phyloP scores from a whole-genome alignment of 2,888 invertebrate genomes.

The Euphydryas editha region DNA sequence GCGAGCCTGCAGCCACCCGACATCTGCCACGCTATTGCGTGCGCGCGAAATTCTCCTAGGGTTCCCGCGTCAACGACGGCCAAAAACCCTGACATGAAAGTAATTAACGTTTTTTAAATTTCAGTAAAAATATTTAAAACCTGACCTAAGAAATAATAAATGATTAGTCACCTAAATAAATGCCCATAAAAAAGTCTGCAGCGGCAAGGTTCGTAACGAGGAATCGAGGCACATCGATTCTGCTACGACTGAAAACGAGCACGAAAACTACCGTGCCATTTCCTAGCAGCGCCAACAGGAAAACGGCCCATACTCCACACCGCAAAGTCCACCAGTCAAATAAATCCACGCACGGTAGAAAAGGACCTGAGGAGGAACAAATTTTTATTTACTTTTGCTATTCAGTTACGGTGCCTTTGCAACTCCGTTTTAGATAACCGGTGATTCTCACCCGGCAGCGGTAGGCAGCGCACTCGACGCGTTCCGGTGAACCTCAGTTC shows the following conservation, averaged over 20 bases:
- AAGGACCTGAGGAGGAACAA: conserved; percentile 87
- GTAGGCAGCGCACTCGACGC: conserved; percentile 84
- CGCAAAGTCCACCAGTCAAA: conserved; percentile 99
- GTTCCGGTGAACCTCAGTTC: conserved; percentile 42
- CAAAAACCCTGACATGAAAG: conserved; percentile 87
- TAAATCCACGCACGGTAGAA: conserved; percentile 96
- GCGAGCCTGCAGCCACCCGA: conserved; percentile 96
- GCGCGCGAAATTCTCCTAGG: conserved; percentile 96
- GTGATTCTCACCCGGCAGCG: conserved; percentile 86
- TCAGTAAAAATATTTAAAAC: neutral
- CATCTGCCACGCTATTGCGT: conserved; percentile 99
- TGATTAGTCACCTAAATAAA: conserved; percentile 89
- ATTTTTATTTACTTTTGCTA: neutral
- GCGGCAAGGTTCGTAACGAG: conserved; percentile 98
- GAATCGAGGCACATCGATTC: conserved; percentile 98
- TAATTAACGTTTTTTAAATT: neutral
- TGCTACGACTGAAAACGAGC: conserved; percentile 93
- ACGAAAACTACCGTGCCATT: conserved; percentile 98
- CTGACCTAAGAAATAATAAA: neutral
- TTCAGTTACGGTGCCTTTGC: neutral
- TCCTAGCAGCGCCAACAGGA: conserved; percentile 96
- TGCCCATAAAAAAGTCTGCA: conserved; percentile 98
- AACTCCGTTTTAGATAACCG: neutral
- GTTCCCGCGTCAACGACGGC: conserved; percentile 98
- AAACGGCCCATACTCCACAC: conserved; percentile 98